phyloP scores from a whole-genome alignment of 2,888 invertebrate genomes.

The Thereva nobilitata region DNA sequence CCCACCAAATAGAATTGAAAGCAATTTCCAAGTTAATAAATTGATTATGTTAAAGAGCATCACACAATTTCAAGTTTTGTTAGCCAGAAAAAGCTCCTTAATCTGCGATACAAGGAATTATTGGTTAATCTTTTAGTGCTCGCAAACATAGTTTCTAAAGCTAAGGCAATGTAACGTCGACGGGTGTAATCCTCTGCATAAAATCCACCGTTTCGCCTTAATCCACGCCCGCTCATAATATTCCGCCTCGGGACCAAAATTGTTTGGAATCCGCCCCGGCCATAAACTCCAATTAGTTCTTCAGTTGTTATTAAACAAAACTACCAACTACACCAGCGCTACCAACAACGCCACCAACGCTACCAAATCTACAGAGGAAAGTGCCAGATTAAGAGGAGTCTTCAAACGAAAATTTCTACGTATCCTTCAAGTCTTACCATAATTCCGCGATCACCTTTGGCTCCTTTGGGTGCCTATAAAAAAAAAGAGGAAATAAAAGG shows the following conservation, averaged over 20 bases:
- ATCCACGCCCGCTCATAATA: neutral
- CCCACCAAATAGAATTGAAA: too few relatives aligned
- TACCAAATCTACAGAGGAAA: neutral
- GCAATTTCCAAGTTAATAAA: too few relatives aligned
- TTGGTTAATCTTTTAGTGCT: too few relatives aligned
- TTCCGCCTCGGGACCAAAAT: neutral
- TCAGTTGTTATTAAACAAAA: slow-evolving; percentile 18
- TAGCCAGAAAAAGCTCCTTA: too few relatives aligned
- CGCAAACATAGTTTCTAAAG: too few relatives aligned
- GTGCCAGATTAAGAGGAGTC: neutral
- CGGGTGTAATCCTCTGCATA: too few relatives aligned
- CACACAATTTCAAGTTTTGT: too few relatives aligned
- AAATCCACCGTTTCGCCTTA: neutral
- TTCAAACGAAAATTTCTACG: neutral
- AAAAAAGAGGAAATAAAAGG: slow-evolving; percentile 42
- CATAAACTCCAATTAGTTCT: slow-evolving; percentile 24
- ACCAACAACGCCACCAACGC: neutral
- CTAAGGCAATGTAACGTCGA: too few relatives aligned
- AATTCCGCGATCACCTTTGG: slow-evolving; percentile 74
- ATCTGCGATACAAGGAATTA: too few relatives aligned
- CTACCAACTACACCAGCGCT: too few relatives aligned
- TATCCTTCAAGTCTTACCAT: slow-evolving; percentile 65
- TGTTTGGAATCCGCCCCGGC: slow-evolving; percentile 6
- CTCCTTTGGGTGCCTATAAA: slow-evolving; percentile 73
- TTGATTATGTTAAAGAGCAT: too few relatives aligned